phyloP scores from a whole-genome alignment of 2,797 vertebrate species.

The Xenopus petersii region DNA sequence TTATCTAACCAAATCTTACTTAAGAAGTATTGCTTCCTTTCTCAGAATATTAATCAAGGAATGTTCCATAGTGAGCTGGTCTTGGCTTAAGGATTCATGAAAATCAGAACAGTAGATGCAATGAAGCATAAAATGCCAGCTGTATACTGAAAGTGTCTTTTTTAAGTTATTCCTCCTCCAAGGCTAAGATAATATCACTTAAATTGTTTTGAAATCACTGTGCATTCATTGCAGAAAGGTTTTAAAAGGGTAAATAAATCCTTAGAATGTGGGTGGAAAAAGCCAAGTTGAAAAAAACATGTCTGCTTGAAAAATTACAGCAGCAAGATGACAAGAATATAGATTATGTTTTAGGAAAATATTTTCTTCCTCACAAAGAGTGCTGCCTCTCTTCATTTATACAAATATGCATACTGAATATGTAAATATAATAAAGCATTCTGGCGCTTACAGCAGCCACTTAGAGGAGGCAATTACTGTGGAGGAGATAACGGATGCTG shows the following conservation, averaged over 20 bases:
- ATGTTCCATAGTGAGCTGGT: slow-evolving; percentile 35
- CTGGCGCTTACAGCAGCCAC: too few relatives aligned
- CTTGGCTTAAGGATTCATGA: slow-evolving; percentile 47
- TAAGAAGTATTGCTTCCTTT: slow-evolving; percentile 21
- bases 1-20: not conserved
- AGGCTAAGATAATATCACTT: slow-evolving; percentile 46
- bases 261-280: not conserved
- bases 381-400: too few relatives aligned
- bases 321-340: too few relatives aligned
- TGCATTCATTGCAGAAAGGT: slow-evolving; percentile 38
- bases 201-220: slow-evolving; percentile 44
- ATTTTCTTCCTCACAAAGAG: too few relatives aligned
- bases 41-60: slow-evolving; percentile 46
- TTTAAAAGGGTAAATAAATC: slow-evolving; percentile 35
- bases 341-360: too few relatives aligned
- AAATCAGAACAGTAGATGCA: slow-evolving; percentile 42
- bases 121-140: slow-evolving; percentile 47
- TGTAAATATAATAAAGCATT: too few relatives aligned
- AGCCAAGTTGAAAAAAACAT: slow-evolving; percentile 16
- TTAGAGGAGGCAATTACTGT: too few relatives aligned
- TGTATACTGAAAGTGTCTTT: slow-evolving; percentile 38
- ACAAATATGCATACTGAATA: too few relatives aligned
- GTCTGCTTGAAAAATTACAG: too few relatives aligned
- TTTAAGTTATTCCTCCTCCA: slow-evolving; percentile 36
- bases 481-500: too few relatives aligned